Conservation (phyloP, 2,113 vertebrate genomes). For the Gymnogyps californianus region DNA sequence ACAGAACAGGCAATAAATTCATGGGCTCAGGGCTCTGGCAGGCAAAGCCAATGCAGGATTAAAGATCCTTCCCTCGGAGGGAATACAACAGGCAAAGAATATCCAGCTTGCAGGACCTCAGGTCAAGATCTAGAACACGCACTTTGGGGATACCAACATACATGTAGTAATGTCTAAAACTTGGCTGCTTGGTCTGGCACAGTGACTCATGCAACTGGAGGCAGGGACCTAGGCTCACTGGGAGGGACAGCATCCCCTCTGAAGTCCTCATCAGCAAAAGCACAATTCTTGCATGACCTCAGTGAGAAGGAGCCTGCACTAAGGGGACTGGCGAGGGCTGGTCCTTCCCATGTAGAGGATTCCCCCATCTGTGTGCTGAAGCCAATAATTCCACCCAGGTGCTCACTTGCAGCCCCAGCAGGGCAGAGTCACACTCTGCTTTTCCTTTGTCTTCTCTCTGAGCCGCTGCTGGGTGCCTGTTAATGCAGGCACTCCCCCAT, state of each 20-base stretch:
- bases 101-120: neutral
- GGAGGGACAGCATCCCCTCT: neutral
- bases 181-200: neutral
- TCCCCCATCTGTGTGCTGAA: neutral
- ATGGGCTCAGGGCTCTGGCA: neutral
- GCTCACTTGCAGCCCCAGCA: neutral
- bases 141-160: neutral
- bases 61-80: neutral
- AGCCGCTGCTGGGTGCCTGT: neutral
- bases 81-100: neutral
- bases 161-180: rapidly evolving
- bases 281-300: neutral
- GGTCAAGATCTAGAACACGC: neutral
- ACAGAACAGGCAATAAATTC: neutral
- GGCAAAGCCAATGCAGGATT: neutral
- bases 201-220: rapidly evolving
- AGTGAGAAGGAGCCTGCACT: neutral
- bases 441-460: neutral
- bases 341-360: neutral
- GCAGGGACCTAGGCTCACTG: neutral
- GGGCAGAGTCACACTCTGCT: neutral
- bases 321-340: neutral
- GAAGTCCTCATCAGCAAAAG: neutral
- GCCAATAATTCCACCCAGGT: neutral
- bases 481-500: neutral